These are phyloP conservation scores for Microcaecilia unicolor DNA, from an alignment of 2,797 vertebrate species.

Conservation along the genomic window DNA sequence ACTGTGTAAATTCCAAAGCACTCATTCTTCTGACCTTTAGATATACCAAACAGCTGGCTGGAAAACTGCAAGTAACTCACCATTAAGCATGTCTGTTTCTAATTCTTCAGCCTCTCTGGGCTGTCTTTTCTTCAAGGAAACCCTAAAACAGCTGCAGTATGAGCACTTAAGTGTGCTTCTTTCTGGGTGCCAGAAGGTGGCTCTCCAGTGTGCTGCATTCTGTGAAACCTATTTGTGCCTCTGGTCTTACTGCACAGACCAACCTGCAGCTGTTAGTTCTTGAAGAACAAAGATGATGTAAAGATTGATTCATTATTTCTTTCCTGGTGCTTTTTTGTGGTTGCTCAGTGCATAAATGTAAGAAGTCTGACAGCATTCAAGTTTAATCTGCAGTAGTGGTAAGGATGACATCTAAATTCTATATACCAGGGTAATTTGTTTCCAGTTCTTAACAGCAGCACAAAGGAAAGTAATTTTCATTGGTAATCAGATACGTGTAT, in stretches of 20 bases:
- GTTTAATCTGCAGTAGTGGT: slow-evolving; percentile 25
- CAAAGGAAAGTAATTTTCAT: slow-evolving; percentile 28
- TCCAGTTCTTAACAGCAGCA: slow-evolving; percentile 26
- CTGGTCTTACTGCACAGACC: background rate
- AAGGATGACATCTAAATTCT: slow-evolving; percentile 20
- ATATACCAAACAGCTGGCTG: too few species aligned
- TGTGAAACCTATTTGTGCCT: background rate
- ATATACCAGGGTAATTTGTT: slow-evolving; percentile 21
- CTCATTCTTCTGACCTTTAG: too few species aligned
- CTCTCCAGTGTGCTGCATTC: background rate
- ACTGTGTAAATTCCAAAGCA: too few species aligned
- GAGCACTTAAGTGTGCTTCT: slow-evolving; percentile 17
- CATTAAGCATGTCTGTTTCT: too few species aligned
- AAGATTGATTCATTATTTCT: slow-evolving; percentile 14
- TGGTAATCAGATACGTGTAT: slow-evolving; percentile 36
- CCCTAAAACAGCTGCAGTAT: slow-evolving; percentile 26
- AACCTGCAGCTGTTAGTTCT: background rate
- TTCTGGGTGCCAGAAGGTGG: slow-evolving; percentile 18
- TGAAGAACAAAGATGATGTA: slow-evolving; percentile 10
- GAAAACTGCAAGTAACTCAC: too few species aligned
- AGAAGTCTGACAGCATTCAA: slow-evolving; percentile 18
- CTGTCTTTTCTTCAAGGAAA: too few species aligned
- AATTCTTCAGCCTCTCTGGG: too few species aligned
- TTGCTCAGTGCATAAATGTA: slow-evolving; percentile 20
- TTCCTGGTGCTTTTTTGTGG: slow-evolving; percentile 13